Evolutionary conservation across 2,113 vertebrate species (phyloP).

Genomic region (Ceuthmochares aereus): DNA sequence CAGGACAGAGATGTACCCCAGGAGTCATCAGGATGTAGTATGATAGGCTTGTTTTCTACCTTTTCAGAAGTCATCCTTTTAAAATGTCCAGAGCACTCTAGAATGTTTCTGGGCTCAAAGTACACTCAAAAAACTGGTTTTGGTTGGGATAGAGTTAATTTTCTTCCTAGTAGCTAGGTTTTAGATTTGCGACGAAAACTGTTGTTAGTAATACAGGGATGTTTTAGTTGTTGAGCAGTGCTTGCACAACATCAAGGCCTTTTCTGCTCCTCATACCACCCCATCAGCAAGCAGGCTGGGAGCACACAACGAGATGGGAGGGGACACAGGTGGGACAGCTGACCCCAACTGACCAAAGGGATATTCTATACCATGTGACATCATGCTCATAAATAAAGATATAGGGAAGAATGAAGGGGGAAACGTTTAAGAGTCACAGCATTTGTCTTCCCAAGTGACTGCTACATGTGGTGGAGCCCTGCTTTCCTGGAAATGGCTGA

Average conservation of each 20-base stretch:
- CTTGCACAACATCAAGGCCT: neutral
- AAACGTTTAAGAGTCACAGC: neutral
- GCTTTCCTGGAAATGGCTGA: neutral
- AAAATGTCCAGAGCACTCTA: neutral
- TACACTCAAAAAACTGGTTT: neutral
- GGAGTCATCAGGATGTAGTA: neutral
- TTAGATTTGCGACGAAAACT: neutral
- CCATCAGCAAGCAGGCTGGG: fast-evolving
- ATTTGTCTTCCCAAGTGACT: neutral
- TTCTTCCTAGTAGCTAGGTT: neutral
- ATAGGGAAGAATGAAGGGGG: neutral
- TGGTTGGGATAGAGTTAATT: neutral
- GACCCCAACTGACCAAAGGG: neutral
- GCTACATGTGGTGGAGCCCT: fast-evolving
- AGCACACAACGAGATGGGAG: neutral
- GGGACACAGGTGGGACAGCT: neutral
- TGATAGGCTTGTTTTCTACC: neutral
- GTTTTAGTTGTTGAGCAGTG: neutral
- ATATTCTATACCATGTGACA: fast-evolving
- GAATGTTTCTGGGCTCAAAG: neutral
- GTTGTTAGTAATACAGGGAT: neutral
- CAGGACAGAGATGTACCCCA: neutral
- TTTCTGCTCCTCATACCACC: neutral
- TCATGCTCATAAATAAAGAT: neutral
- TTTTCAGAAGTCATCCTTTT: neutral